Evolutionary conservation across 2,113 vertebrate species (phyloP), one percentile per base, ranked within the genome.

Genomic region (Alligator sinensis): DNA sequence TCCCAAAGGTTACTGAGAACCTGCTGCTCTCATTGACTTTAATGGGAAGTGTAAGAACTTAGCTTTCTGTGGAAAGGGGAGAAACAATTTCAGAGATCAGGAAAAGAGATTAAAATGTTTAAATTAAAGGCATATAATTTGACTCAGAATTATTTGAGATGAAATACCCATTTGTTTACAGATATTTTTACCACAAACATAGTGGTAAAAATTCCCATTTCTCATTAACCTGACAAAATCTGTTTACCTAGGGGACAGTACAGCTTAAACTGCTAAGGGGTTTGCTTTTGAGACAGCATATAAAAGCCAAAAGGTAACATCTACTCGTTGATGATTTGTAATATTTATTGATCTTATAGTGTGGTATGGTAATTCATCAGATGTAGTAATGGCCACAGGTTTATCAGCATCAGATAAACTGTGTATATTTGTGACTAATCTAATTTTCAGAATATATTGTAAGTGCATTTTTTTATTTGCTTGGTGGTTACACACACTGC

Each of bases 101-200:
- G 3, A 86, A 95, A 95, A 91, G 16, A 86, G 1, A 8, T 90
- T 61, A 15, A 84, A 92, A 94, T 87, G 2, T 93, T 75, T 81
- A 58, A 94, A 74, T 83, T 13, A 82, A 82, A 91, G 77, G n/a
- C 11, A 64, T 68, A 87, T 30, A 14, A 34, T 88, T 93, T 62
- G 6, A 87, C 14, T 55, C 61, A 77, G 72, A 91, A 68, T 1
- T 4, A 77, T 80, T 85, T 76, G 57, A 2, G 63, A 1, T 64
- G 60, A 96, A 91, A 59, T 81, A 95, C 10, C 4, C 77, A 22
- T 2, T 87, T 91, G 4, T 91, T 88, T 84, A 80, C 57, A 92
- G 11, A 55, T 30, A 75, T 84, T 80, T 74, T 61, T 28, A 66
- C 84, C 70, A 17, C 9, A 85, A 75, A 38, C 18, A 1, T 7